A percentile compares a stretch with the other conserved stretches of the same genome.
Conservation (phyloP, 2,888 invertebrate species). For the Rotaria sp. region DNA sequence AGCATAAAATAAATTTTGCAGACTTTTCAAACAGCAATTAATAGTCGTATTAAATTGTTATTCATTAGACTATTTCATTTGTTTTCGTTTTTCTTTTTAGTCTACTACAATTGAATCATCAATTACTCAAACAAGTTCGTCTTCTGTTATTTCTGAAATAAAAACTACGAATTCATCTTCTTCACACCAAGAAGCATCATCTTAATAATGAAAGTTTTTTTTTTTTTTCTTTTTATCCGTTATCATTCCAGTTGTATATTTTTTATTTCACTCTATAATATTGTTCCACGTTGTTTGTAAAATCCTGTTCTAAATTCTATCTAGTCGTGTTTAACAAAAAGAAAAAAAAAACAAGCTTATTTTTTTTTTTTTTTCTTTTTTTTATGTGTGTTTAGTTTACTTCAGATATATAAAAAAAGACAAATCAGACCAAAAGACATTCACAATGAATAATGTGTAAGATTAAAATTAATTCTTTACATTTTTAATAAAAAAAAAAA, state of each 20-base stretch:
- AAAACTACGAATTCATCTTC: not conserved
- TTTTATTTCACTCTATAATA: not conserved
- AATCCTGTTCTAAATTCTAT: not conserved
- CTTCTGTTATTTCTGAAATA: not conserved
- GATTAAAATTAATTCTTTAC: not conserved
- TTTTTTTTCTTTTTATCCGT: not conserved
- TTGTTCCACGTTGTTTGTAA: not conserved
- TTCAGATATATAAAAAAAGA: not conserved
- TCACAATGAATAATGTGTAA: not conserved
- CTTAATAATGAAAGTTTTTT: not conserved
- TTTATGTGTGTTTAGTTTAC: not conserved
- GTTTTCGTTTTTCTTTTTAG: not conserved
- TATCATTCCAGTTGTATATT: conserved; percentile 13
- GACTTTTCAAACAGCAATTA: no score
- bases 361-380: not conserved
- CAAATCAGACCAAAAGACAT: not conserved
- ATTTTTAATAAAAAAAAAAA: no score
- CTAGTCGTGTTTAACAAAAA: not conserved
- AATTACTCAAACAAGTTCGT: not conserved
- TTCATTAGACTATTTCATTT: no score
- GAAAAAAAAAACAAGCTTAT: not conserved
- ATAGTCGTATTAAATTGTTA: no score
- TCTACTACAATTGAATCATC: not conserved
- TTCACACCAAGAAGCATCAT: not conserved
- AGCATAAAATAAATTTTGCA: no score